A percentile compares a stretch with the other conserved stretches of the same genome.
phyloP scores from a whole-genome alignment of 2,113 vertebrate species.

The Athene cunicularia region DNA sequence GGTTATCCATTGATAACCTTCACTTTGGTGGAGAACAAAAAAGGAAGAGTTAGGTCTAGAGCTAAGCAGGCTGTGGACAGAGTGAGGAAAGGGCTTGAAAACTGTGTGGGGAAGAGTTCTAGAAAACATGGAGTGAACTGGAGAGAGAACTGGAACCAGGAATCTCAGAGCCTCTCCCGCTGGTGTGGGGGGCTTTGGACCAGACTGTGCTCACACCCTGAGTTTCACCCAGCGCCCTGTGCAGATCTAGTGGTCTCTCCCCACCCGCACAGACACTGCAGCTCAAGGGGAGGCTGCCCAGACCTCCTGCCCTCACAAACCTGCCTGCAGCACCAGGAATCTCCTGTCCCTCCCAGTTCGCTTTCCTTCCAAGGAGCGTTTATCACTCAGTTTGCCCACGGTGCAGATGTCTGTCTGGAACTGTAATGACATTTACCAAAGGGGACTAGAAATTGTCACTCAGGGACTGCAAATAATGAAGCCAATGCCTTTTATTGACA shows the following conservation, averaged over 20 bases:
- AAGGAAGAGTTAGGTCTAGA: neutral
- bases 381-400: neutral
- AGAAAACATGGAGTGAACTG: neutral
- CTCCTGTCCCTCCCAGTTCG: fast-evolving
- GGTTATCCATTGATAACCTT: neutral
- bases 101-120: neutral
- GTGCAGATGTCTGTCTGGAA: conserved; percentile 50
- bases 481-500: conserved; percentile 48
- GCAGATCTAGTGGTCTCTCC: neutral
- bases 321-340: neutral
- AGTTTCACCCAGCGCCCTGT: neutral
- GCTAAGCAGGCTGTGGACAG: neutral
- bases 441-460: conserved; percentile 26
- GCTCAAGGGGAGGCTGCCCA: neutral
- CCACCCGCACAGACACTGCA: neutral
- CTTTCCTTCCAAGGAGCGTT: neutral
- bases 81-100: neutral
- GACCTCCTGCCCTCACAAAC: neutral
- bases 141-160: neutral
- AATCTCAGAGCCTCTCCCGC: fast-evolving
- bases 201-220: neutral
- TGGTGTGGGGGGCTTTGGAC: neutral
- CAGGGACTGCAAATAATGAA: conserved; percentile 55
- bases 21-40: neutral
- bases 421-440: conserved; percentile 39